A percentile compares a stretch with the other conserved stretches of the same genome.
These are phyloP conservation scores for Sebastes iracundus DNA, from an alignment of 2,797 vertebrate genomes.

Conservation along the genomic window DNA sequence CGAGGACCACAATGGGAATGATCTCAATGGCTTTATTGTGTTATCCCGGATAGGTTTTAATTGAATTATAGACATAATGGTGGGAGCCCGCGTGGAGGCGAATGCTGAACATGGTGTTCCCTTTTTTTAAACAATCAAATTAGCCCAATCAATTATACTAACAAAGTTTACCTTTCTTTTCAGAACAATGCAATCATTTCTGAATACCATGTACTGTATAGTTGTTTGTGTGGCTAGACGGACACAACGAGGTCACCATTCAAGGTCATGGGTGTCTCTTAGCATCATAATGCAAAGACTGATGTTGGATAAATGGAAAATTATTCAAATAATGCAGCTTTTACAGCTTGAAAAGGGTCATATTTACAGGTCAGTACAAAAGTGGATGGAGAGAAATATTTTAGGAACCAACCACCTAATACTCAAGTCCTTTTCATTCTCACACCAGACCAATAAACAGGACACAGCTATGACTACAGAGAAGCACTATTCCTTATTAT, in stretches of 20 bases:
- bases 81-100: constrained; percentile 7
- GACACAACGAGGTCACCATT: neutral
- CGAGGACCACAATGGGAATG: constrained; percentile 68
- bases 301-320: neutral
- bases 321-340: neutral
- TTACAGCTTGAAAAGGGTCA: neutral
- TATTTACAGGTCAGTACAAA: neutral
- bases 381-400: neutral
- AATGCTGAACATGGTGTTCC: constrained; percentile 19
- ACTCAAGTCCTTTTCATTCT: neutral
- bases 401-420: neutral
- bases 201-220: neutral
- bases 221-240: neutral
- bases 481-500: neutral
- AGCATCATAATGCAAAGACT: neutral
- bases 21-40: constrained; percentile 67
- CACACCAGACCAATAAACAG: neutral
- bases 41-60: constrained; percentile 69
- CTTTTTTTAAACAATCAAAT: constrained; percentile 21
- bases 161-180: constrained; percentile 1
- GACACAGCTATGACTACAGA: neutral
- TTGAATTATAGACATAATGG: constrained; percentile 69
- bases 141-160: constrained; percentile 24
- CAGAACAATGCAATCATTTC: neutral
- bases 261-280: constrained; percentile 10